Conservation (phyloP, 1,140 invertebrate genomes). For the Formica selysi region DNA sequence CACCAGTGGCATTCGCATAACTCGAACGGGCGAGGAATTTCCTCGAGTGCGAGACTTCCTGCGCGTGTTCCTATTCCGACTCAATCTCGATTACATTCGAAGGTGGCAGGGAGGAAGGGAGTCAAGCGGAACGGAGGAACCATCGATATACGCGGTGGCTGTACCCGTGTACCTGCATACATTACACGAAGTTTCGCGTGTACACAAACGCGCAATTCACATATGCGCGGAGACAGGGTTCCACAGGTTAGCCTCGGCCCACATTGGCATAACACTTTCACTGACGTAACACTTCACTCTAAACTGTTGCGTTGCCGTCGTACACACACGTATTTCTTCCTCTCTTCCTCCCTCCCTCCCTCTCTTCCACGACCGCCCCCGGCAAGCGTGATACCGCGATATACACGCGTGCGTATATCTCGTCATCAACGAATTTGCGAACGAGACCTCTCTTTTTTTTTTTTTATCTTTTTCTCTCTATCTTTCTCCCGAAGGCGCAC, state of each 20-base stretch:
- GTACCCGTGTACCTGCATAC: slow-evolving; percentile 32
- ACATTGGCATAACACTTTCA: slow-evolving; percentile 87
- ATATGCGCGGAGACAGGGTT: slow-evolving; percentile 80
- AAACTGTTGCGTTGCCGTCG: slow-evolving; percentile 85
- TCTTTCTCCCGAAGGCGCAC: neutral
- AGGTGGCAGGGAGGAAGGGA: too few relatives aligned
- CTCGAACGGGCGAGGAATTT: slow-evolving; percentile 32
- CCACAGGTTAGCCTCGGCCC: slow-evolving; percentile 86
- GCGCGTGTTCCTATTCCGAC: slow-evolving; percentile 45
- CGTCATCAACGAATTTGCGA: slow-evolving; percentile 42
- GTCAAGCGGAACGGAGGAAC: slow-evolving; percentile 20
- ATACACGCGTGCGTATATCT: neutral
- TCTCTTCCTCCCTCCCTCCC: slow-evolving; percentile 45
- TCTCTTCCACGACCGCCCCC: slow-evolving; percentile 17
- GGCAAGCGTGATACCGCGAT: slow-evolving; percentile 38
- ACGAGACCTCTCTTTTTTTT: slow-evolving; percentile 14
- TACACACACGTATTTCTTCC: slow-evolving; percentile 62
- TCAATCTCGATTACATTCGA: slow-evolving; percentile 39
- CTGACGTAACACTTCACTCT: slow-evolving; percentile 86
- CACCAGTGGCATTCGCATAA: neutral
- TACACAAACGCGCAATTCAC: neutral
- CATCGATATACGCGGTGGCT: slow-evolving; percentile 5
- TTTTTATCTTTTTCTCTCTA: neutral
- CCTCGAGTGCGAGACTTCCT: slow-evolving; percentile 57
- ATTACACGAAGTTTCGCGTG: slow-evolving; percentile 22